Conservation (phyloP, 2,113 vertebrate genomes). For the Brachionichthys hirsutus region DNA sequence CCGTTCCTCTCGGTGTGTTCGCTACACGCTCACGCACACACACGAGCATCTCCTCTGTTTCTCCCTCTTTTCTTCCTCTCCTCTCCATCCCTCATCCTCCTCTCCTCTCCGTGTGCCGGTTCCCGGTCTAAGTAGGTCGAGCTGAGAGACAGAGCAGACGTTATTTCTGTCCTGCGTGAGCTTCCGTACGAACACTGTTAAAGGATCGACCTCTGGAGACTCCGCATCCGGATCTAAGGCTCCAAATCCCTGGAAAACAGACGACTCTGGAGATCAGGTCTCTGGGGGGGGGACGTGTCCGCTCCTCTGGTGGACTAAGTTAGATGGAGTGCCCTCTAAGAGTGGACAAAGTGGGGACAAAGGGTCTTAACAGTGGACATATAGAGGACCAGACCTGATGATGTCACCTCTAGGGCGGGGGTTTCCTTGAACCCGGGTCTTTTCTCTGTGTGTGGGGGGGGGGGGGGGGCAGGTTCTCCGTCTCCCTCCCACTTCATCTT, state of each 20-base stretch:
- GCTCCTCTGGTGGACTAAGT: too few species aligned
- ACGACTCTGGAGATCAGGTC: neutral
- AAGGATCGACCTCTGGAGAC: constrained; percentile 1
- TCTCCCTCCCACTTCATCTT: too few species aligned
- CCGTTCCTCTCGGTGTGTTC: constrained; percentile 20
- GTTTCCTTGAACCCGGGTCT: too few species aligned
- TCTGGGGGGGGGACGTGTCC: too few species aligned
- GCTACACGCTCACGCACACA: neutral
- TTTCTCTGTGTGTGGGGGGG: too few species aligned
- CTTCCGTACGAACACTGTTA: constrained; percentile 33
- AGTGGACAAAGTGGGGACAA: too few species aligned
- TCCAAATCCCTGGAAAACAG: neutral
- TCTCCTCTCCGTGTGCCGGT: constrained; percentile 23
- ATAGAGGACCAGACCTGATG: too few species aligned
- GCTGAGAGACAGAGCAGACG: constrained; percentile 58
- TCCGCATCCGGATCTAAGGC: neutral
- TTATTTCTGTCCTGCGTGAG: constrained; percentile 60
- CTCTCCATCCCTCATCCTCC: too few species aligned
- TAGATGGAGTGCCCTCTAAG: too few species aligned
- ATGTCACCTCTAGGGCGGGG: too few species aligned
- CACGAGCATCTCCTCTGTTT: constrained; percentile 4
- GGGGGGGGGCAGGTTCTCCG: too few species aligned
- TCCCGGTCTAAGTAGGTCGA: constrained; percentile 66
- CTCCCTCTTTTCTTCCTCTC: neutral
- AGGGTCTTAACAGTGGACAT: too few species aligned